phyloP scores from a whole-genome alignment of 2,888 invertebrate genomes.

The Melitaea athalia region DNA sequence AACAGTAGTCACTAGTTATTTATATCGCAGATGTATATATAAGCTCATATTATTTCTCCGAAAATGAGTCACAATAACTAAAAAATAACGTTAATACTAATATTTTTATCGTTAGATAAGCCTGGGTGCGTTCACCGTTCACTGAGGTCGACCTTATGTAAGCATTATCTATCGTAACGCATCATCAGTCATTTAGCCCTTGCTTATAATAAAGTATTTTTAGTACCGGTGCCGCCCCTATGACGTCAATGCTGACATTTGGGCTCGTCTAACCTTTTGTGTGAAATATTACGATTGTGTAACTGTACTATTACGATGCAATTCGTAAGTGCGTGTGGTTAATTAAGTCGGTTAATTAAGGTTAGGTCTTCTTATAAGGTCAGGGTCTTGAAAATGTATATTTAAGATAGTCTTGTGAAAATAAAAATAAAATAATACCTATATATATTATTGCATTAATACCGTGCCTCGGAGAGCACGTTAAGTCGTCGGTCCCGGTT shows the following conservation, averaged over 20 bases:
- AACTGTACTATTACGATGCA: constrained; percentile 14
- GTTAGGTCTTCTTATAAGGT: neutral
- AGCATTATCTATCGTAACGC: constrained; percentile 24
- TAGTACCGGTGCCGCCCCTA: constrained; percentile 61
- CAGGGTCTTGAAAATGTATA: no score
- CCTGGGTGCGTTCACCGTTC: neutral
- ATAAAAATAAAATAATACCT: neutral
- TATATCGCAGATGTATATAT: no score
- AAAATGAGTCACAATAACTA: no score
- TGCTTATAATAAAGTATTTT: constrained; percentile 49
- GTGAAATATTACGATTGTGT: constrained; percentile 45
- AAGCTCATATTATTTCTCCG: no score
- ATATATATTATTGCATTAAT: no score
- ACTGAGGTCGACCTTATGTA: constrained; percentile 9
- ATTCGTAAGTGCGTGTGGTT: constrained; percentile 4
- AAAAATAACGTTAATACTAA: no score
- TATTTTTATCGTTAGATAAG: neutral
- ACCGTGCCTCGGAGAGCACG: no score
- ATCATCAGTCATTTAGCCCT: constrained; percentile 36
- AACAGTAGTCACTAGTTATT: no score
- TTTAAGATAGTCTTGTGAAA: no score
- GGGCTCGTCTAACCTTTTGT: constrained; percentile 50
- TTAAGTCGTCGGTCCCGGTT: no score
- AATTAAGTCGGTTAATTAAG: constrained; percentile 6
- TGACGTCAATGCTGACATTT: constrained; percentile 80